Evolutionary conservation across 30 jellyfish, hydroid and myxozoan species (phyloP).

Genomic region (Hydractinia symbiolongicarpus): DNA sequence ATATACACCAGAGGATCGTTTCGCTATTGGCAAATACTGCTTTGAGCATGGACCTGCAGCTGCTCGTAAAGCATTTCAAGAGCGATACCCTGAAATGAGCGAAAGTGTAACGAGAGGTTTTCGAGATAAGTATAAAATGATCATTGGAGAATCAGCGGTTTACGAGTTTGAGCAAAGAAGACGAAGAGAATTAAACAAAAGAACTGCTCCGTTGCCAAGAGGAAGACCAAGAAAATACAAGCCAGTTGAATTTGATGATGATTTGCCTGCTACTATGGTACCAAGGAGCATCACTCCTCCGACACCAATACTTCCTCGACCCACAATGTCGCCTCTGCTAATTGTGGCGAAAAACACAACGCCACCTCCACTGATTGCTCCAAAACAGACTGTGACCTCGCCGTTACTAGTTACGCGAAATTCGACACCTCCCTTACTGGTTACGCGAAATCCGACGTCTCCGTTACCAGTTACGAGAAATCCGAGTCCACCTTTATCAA

Average conservation of each 20-base stretch:
- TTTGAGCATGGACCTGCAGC: conserved; percentile 31
- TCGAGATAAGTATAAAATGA: conserved; percentile 20
- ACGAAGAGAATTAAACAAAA: conserved; percentile 8
- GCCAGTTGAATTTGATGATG: neutral
- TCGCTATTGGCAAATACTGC: conserved; percentile 26
- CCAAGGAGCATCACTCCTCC: neutral
- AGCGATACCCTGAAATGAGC: conserved; percentile 26
- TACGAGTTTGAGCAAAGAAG: conserved; percentile 23
- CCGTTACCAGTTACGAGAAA: too few relatives aligned
- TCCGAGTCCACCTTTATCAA: too few relatives aligned
- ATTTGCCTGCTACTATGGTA: conserved; percentile 5
- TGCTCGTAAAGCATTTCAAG: conserved; percentile 27
- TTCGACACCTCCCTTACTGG: too few relatives aligned
- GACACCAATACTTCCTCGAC: neutral
- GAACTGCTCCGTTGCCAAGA: conserved; percentile 2
- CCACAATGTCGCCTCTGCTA: neutral
- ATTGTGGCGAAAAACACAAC: too few relatives aligned
- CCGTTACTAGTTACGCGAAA: too few relatives aligned
- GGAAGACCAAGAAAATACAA: conserved; percentile 21
- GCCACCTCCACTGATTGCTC: too few relatives aligned
- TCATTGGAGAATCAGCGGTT: conserved; percentile 25
- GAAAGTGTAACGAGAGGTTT: conserved; percentile 26
- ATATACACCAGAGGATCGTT: conserved; percentile 24
- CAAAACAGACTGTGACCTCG: too few relatives aligned
- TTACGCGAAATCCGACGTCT: too few relatives aligned